phyloP scores from a whole-genome alignment of 1,140 invertebrate species.

The Anoplophora glabripennis region DNA sequence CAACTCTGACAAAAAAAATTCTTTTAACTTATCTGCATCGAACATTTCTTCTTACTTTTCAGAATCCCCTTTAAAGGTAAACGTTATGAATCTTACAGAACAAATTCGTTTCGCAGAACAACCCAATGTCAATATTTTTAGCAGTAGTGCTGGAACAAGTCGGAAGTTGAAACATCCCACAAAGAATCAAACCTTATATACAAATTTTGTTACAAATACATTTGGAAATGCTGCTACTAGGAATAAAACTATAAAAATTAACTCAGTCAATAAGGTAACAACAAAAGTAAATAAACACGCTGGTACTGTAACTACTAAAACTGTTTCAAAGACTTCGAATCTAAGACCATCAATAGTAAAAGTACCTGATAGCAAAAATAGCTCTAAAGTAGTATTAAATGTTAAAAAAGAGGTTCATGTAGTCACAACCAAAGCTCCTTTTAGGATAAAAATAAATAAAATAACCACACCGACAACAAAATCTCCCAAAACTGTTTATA shows the following conservation, averaged over 20 bases:
- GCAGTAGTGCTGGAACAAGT: slow-evolving; percentile 1
- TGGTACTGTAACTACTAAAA: neutral
- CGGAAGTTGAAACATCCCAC: neutral
- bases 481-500: neutral
- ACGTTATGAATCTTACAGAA: slow-evolving; percentile 5
- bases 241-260: slow-evolving; percentile 1
- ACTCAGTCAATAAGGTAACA: neutral
- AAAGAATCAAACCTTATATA: neutral
- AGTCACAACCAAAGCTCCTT: slow-evolving; percentile 1
- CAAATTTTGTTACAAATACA: neutral
- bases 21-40: neutral
- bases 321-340: neutral
- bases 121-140: slow-evolving; percentile 19
- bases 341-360: neutral
- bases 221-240: neutral
- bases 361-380: neutral
- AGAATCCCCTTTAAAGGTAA: neutral
- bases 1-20: neutral
- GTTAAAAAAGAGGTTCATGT: neutral
- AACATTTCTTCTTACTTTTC: neutral
- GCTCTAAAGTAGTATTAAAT: neutral
- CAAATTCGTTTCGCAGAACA: too few relatives aligned
- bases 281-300: neutral
- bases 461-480: slow-evolving; percentile 7
- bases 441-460: neutral